A percentile compares a stretch with the other conserved stretches of the same genome.
Conservation (phyloP, 64 coral and sea anemone species). For the Montipora efflorescens region DNA sequence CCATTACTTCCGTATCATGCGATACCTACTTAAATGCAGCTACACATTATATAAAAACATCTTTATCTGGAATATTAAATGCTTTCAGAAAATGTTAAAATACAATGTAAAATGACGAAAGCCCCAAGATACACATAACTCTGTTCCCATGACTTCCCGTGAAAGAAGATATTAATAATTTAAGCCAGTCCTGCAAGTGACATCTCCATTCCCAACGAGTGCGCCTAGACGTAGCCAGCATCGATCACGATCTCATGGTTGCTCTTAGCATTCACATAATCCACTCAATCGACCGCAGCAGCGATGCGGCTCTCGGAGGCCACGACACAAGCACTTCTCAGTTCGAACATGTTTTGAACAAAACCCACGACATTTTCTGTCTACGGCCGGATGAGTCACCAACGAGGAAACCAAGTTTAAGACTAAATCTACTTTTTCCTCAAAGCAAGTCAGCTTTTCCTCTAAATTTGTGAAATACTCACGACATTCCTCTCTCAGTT, state of each 20-base stretch:
- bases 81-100: too few species aligned
- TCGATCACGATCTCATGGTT: background rate
- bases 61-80: too few species aligned
- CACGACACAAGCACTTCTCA: constrained; percentile 67
- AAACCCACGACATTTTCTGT: constrained; percentile 53
- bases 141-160: too few species aligned
- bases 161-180: too few species aligned
- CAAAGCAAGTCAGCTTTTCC: constrained; percentile 17
- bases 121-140: too few species aligned
- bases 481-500: background rate
- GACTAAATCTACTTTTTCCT: constrained; percentile 24
- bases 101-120: too few species aligned
- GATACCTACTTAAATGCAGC: too few species aligned
- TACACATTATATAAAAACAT: too few species aligned
- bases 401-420: constrained; percentile 32
- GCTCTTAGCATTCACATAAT: constrained; percentile 54
- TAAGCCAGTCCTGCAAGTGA: too few species aligned
- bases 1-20: too few species aligned
- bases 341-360: constrained; percentile 69
- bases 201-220: too few species aligned
- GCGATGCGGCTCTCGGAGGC: constrained; percentile 54
- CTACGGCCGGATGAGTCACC: background rate
- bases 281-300: constrained; percentile 61
- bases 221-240: background rate
- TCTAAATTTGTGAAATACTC: constrained; percentile 25